These are phyloP conservation scores for Channa maculata DNA, from an alignment of 2,113 vertebrate species.

Conservation along the genomic window DNA sequence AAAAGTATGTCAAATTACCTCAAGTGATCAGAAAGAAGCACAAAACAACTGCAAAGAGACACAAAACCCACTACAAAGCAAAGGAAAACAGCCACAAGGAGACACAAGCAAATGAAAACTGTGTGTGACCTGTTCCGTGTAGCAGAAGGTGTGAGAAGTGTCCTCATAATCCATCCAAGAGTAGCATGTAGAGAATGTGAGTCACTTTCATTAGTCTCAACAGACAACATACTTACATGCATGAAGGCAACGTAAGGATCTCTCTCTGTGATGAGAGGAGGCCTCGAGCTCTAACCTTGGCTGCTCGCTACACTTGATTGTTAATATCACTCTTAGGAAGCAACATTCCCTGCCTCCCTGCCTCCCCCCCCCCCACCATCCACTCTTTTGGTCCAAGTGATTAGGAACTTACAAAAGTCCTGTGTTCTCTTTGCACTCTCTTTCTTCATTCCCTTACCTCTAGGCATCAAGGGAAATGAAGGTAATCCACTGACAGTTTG, in stretches of 20 bases:
- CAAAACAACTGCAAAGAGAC: neutral
- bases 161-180: neutral
- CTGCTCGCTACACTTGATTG: slow-evolving; percentile 48
- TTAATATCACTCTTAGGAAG: slow-evolving; percentile 68
- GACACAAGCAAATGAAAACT: neutral
- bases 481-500: slow-evolving; percentile 51
- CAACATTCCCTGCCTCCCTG: neutral
- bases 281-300: slow-evolving; percentile 48
- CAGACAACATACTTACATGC: neutral
- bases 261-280: slow-evolving; percentile 9
- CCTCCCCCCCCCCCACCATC: neutral
- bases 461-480: slow-evolving; percentile 52
- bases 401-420: slow-evolving; percentile 57
- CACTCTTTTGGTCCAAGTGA: slow-evolving; percentile 64
- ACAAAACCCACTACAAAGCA: neutral
- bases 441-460: slow-evolving; percentile 47
- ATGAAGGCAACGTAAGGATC: neutral
- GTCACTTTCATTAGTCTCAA: slow-evolving; percentile 30
- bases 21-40: no score
- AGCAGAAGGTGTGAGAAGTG: no score
- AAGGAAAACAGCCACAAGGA: neutral
- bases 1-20: neutral
- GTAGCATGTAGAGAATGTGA: neutral
- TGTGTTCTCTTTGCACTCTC: slow-evolving; percentile 42
- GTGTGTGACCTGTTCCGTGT: no score